These are phyloP conservation scores for Phrynosoma platyrhinos DNA, from an alignment of 2,113 vertebrate genomes.

Conservation along the genomic window DNA sequence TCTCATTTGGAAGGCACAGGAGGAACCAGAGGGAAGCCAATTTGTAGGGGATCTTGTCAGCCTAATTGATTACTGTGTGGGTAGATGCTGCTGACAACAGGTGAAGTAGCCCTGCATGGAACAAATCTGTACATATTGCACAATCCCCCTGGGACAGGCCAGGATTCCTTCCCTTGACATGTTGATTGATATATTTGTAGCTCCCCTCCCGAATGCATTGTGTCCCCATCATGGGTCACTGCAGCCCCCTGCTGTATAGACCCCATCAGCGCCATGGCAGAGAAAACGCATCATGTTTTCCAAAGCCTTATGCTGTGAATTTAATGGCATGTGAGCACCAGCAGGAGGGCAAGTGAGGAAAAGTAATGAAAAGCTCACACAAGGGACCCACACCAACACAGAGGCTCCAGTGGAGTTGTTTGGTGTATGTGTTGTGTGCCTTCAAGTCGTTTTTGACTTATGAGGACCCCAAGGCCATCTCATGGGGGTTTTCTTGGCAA, in stretches of 20 bases:
- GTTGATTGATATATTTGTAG: slow-evolving; percentile 71
- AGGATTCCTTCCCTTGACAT: slow-evolving; percentile 57
- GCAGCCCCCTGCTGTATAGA: slow-evolving; percentile 74
- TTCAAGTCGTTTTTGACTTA: no score
- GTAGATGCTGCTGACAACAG: slow-evolving; percentile 55
- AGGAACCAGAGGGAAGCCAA: slow-evolving; percentile 55
- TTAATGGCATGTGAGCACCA: slow-evolving; percentile 7
- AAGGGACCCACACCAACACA: no score
- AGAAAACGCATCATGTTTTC: slow-evolving; percentile 18
- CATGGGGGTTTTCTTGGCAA: no score
- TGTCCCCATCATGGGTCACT: slow-evolving; percentile 57
- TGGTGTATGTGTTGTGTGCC: no score
- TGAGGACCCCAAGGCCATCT: no score
- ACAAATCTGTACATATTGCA: slow-evolving; percentile 46
- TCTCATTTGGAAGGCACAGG: background rate
- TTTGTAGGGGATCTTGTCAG: slow-evolving; percentile 73
- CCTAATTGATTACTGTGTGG: slow-evolving; percentile 80
- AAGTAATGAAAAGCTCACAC: slow-evolving; percentile 39
- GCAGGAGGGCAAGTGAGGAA: slow-evolving; percentile 22
- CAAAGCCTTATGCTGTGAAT: slow-evolving; percentile 40
- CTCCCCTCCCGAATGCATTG: slow-evolving; percentile 52
- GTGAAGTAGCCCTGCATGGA: slow-evolving; percentile 62
- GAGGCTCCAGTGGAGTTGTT: no score
- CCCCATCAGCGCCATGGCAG: background rate
- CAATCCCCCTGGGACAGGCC: slow-evolving; percentile 30